Conservation (phyloP, 1,140 invertebrate genomes). For the Drosophila triauraria region DNA sequence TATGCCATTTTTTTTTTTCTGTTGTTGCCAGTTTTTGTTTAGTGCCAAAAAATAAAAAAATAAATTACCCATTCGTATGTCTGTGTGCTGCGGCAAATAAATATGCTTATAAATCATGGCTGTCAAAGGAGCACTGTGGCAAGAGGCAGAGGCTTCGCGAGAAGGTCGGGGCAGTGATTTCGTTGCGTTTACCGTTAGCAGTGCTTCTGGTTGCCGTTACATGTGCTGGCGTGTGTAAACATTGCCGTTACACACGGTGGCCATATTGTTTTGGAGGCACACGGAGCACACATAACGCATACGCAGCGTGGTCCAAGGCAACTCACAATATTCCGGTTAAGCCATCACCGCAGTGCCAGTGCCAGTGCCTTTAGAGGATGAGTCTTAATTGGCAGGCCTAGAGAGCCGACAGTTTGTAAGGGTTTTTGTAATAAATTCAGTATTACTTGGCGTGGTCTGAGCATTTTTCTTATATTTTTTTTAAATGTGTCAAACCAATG, state of each 20-base stretch:
- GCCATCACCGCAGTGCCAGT: not conserved
- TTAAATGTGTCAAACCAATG: not conserved
- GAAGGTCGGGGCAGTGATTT: conserved; percentile 31
- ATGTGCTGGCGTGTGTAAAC: conserved; percentile 43
- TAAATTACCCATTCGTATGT: not conserved
- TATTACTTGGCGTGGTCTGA: not conserved
- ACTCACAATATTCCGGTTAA: conserved; percentile 20
- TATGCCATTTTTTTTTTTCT: conserved; percentile 32
- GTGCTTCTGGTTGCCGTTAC: conserved; percentile 21
- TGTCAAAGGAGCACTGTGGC: conserved; percentile 27
- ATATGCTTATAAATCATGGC: conserved; percentile 45
- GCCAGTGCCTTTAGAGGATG: not conserved
- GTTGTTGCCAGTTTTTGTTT: conserved; percentile 26
- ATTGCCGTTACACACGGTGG: conserved; percentile 45
- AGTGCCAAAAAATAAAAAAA: conserved; percentile 26
- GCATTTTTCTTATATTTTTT: not conserved
- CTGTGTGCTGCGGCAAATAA: conserved; percentile 33
- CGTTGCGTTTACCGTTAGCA: conserved; percentile 28
- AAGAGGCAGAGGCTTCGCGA: not conserved
- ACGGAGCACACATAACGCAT: conserved; percentile 31
- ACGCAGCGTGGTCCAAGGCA: conserved; percentile 26
- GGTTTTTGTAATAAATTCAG: not conserved
- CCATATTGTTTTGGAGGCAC: conserved; percentile 25
- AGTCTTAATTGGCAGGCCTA: conserved; percentile 4
- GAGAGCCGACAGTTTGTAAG: not conserved